phyloP scores from a whole-genome alignment of 2,888 invertebrate genomes.

The Sphecodes monilicornis region DNA sequence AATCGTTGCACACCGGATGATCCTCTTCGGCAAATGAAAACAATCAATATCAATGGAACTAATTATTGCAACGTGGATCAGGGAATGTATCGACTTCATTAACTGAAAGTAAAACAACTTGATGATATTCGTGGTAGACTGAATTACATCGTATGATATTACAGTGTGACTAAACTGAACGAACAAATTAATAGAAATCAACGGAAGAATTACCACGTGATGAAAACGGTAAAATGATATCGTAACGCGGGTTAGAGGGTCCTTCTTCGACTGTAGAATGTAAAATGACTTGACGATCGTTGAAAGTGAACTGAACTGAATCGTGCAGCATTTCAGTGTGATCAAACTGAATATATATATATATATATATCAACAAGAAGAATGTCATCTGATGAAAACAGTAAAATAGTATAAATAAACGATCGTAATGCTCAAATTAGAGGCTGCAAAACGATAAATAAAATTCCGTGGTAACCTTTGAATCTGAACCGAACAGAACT shows the following conservation, averaged over 20 bases:
- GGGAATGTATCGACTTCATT: neutral
- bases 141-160: neutral
- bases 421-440: neutral
- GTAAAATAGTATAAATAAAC: neutral
- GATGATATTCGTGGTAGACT: neutral
- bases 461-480: neutral
- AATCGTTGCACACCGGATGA: neutral
- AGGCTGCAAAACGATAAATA: neutral
- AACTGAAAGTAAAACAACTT: neutral
- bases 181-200: too few species aligned
- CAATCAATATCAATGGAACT: neutral
- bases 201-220: too few species aligned
- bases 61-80: neutral
- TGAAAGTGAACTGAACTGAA: neutral
- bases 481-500: neutral
- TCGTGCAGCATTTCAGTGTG: neutral
- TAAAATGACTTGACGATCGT: too few species aligned
- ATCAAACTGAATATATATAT: neutral
- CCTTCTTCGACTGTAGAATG: too few species aligned
- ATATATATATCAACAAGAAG: neutral
- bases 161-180: neutral
- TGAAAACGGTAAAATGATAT: too few species aligned
- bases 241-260: too few species aligned
- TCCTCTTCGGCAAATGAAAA: neutral
- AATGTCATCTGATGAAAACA: neutral